Conservation (phyloP, 2,113 vertebrate species). For the Cynocephalus volans region DNA sequence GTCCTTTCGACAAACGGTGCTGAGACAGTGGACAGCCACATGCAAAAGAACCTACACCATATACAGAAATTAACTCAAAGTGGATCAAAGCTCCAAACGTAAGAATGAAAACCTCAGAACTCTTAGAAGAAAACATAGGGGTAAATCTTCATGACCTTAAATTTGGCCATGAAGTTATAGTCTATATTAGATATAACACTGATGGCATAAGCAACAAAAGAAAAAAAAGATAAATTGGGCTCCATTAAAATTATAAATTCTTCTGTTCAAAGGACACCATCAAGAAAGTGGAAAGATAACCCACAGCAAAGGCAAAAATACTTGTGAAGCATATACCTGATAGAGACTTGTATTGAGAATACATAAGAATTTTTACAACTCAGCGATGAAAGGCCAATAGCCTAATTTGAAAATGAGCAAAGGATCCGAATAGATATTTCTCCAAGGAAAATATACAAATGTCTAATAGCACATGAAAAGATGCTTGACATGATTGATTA, state of each 20-base stretch:
- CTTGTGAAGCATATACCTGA: neutral
- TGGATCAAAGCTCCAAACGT: neutral
- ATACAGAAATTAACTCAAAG: neutral
- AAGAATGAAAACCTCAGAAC: neutral
- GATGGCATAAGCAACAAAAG: neutral
- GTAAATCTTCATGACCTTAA: neutral
- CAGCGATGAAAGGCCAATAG: neutral
- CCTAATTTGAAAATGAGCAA: neutral
- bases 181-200: neutral
- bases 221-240: neutral
- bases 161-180: neutral
- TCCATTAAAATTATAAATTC: slow-evolving; percentile 21
- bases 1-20: neutral
- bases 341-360: neutral
- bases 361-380: neutral
- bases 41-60: neutral
- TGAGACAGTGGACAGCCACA: neutral
- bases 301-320: neutral
- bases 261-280: neutral
- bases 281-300: slow-evolving; percentile 18
- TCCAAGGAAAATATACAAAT: neutral
- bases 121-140: neutral
- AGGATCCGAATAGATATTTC: neutral
- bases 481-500: neutral
- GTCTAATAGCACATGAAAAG: neutral